Percentiles rank a stretch among this genome's conserved stretches.
phyloP scores from a whole-genome alignment of 2,888 invertebrate genomes.

The Neoitamus cyanurus region DNA sequence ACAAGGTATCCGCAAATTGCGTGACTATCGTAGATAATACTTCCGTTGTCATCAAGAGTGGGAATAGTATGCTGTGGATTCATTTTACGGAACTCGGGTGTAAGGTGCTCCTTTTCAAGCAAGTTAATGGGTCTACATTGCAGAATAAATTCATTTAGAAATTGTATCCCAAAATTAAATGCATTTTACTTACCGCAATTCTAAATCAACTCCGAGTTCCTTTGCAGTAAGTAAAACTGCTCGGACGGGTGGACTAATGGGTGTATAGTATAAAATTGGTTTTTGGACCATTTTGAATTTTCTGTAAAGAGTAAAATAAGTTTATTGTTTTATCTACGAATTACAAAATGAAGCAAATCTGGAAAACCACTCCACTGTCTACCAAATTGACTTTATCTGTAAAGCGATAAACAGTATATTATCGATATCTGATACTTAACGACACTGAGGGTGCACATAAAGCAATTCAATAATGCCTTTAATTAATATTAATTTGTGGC shows the following conservation, averaged over 20 bases:
- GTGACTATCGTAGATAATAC: slow-evolving; percentile 65
- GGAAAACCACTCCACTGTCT: neutral
- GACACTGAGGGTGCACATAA: neutral
- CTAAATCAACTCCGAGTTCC: slow-evolving; percentile 63
- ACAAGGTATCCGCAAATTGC: slow-evolving; percentile 69
- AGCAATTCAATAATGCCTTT: neutral
- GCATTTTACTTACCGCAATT: slow-evolving; percentile 51
- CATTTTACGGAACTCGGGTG: slow-evolving; percentile 65
- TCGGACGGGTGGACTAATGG: slow-evolving; percentile 65
- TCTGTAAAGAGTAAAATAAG: neutral
- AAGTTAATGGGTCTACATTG: slow-evolving; percentile 60
- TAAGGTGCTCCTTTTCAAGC: slow-evolving; percentile 60
- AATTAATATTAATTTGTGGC: neutral
- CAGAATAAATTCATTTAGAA: neutral
- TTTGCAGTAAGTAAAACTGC: slow-evolving; percentile 65
- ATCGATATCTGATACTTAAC: too few species aligned
- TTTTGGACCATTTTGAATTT: slow-evolving; percentile 52
- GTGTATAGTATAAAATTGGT: slow-evolving; percentile 62
- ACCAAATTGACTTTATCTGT: neutral
- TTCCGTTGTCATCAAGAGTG: slow-evolving; percentile 63
- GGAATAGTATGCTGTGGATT: slow-evolving; percentile 71
- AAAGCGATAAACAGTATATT: neutral
- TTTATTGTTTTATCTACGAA: too few species aligned
- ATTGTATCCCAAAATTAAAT: neutral
- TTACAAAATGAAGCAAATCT: neutral